Conservation (phyloP, 1,140 invertebrate genomes). For the Eciton burchellii region DNA sequence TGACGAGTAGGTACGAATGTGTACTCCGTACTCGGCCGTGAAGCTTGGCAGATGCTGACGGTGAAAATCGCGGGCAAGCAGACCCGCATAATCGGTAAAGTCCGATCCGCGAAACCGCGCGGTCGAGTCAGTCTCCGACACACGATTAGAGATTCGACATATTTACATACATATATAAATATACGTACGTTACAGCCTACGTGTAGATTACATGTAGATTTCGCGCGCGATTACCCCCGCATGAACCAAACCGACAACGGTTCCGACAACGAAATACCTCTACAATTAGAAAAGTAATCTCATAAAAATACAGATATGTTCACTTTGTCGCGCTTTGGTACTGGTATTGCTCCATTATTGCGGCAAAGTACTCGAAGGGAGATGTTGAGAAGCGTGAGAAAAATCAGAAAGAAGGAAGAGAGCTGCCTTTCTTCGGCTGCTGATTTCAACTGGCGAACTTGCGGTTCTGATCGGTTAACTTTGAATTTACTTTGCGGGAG, state of each 20-base stretch:
- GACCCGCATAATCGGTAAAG: background rate
- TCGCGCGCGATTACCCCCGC: slow-evolving; percentile 68
- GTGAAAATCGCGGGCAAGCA: background rate
- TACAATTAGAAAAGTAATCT: slow-evolving; percentile 80
- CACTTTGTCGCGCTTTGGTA: slow-evolving; percentile 59
- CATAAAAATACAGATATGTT: slow-evolving; percentile 85
- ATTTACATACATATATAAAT: slow-evolving; percentile 62
- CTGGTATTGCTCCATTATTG: slow-evolving; percentile 57
- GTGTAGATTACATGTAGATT: slow-evolving; percentile 58
- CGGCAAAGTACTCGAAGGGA: slow-evolving; percentile 60
- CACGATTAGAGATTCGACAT: slow-evolving; percentile 50
- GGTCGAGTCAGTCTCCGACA: slow-evolving; percentile 55
- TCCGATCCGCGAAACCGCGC: slow-evolving; percentile 43
- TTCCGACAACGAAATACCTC: slow-evolving; percentile 66
- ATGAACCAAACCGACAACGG: slow-evolving; percentile 68
- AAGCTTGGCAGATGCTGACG: slow-evolving; percentile 46
- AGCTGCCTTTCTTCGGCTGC: background rate
- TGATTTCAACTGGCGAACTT: background rate
- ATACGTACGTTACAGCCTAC: slow-evolving; percentile 34
- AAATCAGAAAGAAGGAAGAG: background rate
- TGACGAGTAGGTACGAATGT: slow-evolving; percentile 76
- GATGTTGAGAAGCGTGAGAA: background rate
- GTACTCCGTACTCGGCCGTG: slow-evolving; percentile 57
- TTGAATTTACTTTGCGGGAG: too few relatives aligned
- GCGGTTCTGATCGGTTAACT: too few relatives aligned